Conservation (phyloP, 30 jellyfish, hydroid and myxozoan species). For the Phacellophora camtschatica region DNA sequence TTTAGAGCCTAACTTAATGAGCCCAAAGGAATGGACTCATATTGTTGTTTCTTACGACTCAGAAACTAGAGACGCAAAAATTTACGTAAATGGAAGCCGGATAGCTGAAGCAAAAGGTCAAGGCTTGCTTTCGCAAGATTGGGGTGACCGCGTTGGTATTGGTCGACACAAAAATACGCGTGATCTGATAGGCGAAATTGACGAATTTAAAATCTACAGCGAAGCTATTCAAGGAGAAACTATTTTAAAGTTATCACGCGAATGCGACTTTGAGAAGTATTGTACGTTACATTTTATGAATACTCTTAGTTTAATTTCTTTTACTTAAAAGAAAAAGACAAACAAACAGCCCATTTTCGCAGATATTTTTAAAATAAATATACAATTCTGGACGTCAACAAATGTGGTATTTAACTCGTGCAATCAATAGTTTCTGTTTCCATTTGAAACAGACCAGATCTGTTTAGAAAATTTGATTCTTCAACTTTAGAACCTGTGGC, state of each 20-base stretch:
- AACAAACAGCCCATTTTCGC: no score
- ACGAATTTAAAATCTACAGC: conserved; percentile 80
- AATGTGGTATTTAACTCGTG: no score
- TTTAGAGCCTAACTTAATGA: conserved; percentile 65
- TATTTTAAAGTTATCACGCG: conserved; percentile 75
- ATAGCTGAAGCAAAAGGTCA: conserved; percentile 68
- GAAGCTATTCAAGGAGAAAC: conserved; percentile 66
- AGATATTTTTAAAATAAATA: no score
- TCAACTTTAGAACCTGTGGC: no score
- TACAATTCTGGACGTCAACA: no score
- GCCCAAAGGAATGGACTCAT: conserved; percentile 84
- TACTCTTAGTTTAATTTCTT: not conserved
- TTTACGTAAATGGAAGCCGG: conserved; percentile 86
- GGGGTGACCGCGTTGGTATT: conserved; percentile 91
- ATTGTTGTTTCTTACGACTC: conserved; percentile 94
- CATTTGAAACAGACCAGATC: no score
- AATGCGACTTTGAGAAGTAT: conserved; percentile 82
- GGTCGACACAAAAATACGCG: conserved; percentile 97
- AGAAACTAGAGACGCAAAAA: conserved; percentile 66
- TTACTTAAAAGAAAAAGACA: no score
- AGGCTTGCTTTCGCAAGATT: conserved; percentile 89
- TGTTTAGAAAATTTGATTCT: no score
- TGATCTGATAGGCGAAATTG: conserved; percentile 77
- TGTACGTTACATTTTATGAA: conserved; percentile 47
- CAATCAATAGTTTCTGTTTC: no score